phyloP scores from a whole-genome alignment of 2,797 vertebrate genomes.

The Megaceryle alcyon region DNA sequence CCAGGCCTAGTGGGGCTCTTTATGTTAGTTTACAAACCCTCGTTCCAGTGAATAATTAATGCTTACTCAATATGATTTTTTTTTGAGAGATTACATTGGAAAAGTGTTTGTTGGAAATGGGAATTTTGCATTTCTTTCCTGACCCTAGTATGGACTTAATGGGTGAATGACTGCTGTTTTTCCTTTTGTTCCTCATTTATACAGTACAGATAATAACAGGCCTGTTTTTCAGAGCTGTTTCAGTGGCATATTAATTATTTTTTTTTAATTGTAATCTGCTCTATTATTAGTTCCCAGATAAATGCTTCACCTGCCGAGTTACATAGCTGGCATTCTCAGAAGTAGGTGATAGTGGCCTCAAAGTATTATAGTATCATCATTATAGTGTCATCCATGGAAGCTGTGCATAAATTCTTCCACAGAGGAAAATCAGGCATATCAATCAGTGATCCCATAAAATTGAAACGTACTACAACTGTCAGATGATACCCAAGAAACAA shows the following conservation, averaged over 20 bases:
- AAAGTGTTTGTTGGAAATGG: not conserved
- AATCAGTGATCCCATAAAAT: not conserved
- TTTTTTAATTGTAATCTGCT: not conserved
- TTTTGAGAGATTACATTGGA: not conserved
- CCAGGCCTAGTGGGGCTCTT: not conserved
- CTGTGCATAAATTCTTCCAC: not conserved
- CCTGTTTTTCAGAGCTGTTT: not conserved
- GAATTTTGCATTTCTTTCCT: not conserved
- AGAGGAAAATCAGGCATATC: not conserved
- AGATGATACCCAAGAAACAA: not conserved
- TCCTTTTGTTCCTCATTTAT: not conserved
- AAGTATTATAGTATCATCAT: not conserved
- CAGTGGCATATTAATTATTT: not conserved
- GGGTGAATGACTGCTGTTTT: not conserved
- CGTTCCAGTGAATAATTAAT: not conserved
- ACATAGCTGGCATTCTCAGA: not conserved
- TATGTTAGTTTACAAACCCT: not conserved
- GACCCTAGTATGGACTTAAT: not conserved
- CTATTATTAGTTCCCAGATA: not conserved
- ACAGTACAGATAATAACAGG: not conserved
- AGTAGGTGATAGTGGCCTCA: not conserved
- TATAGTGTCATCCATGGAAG: not conserved
- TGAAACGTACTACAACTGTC: not conserved
- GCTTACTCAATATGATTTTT: not conserved
- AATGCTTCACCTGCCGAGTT: not conserved